Base-by-base conservation (phyloP, 30 jellyfish, hydroid and myxozoan genomes). In the Aurelia aurita complex sp. Pacific region DNA sequence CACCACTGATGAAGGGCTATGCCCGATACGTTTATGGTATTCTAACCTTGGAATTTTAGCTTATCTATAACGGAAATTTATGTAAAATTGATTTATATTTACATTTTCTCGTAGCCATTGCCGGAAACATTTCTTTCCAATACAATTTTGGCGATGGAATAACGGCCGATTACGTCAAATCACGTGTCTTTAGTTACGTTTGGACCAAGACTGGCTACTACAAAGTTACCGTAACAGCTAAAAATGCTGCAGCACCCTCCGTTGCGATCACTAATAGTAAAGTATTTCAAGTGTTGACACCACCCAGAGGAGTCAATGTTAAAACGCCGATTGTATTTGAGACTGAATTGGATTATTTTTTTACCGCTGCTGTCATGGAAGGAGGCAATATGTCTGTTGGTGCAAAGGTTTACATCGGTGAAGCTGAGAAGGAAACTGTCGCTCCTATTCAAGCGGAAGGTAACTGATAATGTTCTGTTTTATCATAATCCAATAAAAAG, bases 131-230 rank as follows among this genome's bases (percentile, higher is more conserved):
- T 12, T 5, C 29, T 6, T 55, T 70, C 53, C 17, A 51, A 18
- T 69, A 51, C 64, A 42, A 35, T 29, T 82, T 82, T 82, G 91
- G 91, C 9, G 91, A 82, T 72, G 85, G 85, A 10, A n/a, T 32
- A 12, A n/a, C 80, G 2, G n/a, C 55, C 16, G 61, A 61, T 18
- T 65, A 54, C 34, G 62, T 55, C 16, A 12, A 64, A 32, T 53
- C 79, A 57, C 73, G 59, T 33, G 40, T 32, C 2, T 52, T 42
- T 10, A 62, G 64, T 34, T 71, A 82, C 73, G 50, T 82, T 10
- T 82, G 63, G 62, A 13, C 23, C 67, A 59, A 82, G 18, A 54
- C 91, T 55, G 91, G 91, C 55, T 71, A 33, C 33, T 82, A 82
- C 78, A 67, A 61, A 40, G 85, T 75, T 15, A 12, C 80, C 5